Evolutionary conservation across 2,113 vertebrate species (phyloP).

Genomic region (Zonotrichia leucophrys): DNA sequence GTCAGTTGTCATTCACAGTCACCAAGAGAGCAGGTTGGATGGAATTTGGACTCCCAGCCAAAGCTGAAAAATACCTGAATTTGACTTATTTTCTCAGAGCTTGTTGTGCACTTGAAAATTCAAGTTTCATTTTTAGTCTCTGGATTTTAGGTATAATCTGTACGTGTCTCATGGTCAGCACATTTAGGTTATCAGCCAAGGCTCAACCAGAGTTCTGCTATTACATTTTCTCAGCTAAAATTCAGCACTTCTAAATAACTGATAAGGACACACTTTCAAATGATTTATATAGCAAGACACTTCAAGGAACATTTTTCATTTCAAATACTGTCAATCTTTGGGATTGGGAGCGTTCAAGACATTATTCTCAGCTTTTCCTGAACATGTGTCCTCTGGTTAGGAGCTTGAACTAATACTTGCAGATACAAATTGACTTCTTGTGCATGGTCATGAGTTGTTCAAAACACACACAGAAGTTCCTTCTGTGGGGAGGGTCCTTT

Average conservation of each 20-base stretch:
- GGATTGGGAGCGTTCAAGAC: neutral
- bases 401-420: neutral
- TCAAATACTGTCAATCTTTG: neutral
- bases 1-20: neutral
- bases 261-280: slow-evolving; percentile 37
- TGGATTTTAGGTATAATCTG: slow-evolving; percentile 27
- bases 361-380: slow-evolving; percentile 19
- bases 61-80: neutral
- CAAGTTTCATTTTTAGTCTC: slow-evolving; percentile 13
- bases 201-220: neutral
- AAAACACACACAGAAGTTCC: neutral
- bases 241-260: slow-evolving; percentile 12
- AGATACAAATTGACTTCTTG: slow-evolving; percentile 8
- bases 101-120: neutral
- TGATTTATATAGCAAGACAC: slow-evolving; percentile 22
- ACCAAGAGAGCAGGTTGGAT: neutral
- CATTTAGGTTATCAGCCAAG: slow-evolving; percentile 40
- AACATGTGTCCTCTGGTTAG: neutral
- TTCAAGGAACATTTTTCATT: slow-evolving; percentile 42
- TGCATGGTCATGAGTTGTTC: neutral
- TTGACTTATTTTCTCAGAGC: neutral
- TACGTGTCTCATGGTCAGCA: slow-evolving; percentile 11
- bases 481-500: neutral
- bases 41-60: neutral
- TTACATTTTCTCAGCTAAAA: slow-evolving; percentile 52